Conservation (phyloP, 2,113 vertebrate species). For the Zapornia atra region DNA sequence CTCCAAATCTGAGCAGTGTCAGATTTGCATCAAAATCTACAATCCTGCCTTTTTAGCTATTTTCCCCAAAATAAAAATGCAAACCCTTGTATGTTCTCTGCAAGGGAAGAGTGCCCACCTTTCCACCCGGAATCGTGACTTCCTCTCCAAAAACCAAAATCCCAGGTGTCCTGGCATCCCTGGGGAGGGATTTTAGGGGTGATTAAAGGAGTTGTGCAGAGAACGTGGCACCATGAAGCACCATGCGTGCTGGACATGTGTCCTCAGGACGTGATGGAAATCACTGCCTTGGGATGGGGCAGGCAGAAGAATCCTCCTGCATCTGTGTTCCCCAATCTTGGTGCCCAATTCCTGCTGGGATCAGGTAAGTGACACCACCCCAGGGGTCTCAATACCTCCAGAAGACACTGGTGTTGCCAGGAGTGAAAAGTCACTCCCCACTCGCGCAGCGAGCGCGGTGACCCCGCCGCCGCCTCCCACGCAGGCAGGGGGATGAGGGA, state of each 20-base stretch:
- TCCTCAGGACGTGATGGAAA: accelerated
- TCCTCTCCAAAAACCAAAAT: neutral
- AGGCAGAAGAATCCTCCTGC: neutral
- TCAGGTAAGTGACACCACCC: too few species aligned
- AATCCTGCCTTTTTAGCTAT: too few species aligned
- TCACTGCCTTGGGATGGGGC: accelerated
- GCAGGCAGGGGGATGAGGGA: neutral
- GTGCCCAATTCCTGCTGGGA: neutral
- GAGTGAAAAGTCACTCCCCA: accelerated
- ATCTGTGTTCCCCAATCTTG: accelerated
- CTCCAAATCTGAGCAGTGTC: neutral
- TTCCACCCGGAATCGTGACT: neutral
- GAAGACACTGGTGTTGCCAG: accelerated
- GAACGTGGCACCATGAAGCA: neutral
- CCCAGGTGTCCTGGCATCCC: neutral
- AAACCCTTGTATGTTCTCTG: accelerated
- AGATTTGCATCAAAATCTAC: accelerated
- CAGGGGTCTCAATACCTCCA: accelerated
- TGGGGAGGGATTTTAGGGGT: neutral
- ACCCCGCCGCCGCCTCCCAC: neutral
- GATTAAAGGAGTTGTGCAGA: neutral
- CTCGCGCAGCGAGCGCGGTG: accelerated
- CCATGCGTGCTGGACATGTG: accelerated
- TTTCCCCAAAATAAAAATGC: neutral
- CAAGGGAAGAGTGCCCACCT: neutral